Percentiles rank a stretch among this genome's conserved stretches.
phyloP scores from a whole-genome alignment of 1,140 invertebrate genomes.

The Neodiprion lecontei region DNA sequence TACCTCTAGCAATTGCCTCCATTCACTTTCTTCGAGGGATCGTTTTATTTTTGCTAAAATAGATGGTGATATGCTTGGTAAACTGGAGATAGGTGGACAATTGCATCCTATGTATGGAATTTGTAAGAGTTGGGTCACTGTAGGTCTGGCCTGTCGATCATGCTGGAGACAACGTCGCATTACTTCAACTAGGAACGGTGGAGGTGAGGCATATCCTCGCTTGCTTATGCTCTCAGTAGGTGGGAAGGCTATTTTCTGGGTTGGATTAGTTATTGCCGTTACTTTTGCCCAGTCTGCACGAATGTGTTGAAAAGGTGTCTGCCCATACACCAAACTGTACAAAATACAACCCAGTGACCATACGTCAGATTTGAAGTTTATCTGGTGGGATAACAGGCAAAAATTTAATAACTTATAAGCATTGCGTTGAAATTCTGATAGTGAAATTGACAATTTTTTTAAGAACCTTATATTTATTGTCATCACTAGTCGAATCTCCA shows the following conservation, averaged over 20 bases:
- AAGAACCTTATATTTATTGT: slow-evolving; percentile 55
- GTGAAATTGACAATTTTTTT: slow-evolving; percentile 5
- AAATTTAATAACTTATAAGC: background rate
- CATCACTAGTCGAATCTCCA: slow-evolving; percentile 51
- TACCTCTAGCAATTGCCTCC: slow-evolving; percentile 49
- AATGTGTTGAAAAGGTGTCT: slow-evolving; percentile 90
- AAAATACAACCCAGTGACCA: slow-evolving; percentile 98
- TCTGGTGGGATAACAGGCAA: slow-evolving; percentile 64
- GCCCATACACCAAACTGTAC: slow-evolving; percentile 90
- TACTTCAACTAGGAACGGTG: slow-evolving; percentile 65
- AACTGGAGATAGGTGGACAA: slow-evolving; percentile 11
- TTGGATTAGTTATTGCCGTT: slow-evolving; percentile 80
- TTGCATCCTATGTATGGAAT: slow-evolving; percentile 65
- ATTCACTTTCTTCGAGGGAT: slow-evolving; percentile 48
- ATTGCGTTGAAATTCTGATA: slow-evolving; percentile 31
- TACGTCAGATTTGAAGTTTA: slow-evolving; percentile 92
- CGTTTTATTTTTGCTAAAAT: slow-evolving; percentile 50
- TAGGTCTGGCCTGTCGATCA: slow-evolving; percentile 73
- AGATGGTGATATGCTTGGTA: slow-evolving; percentile 37
- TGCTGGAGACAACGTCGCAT: slow-evolving; percentile 74
- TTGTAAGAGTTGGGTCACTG: slow-evolving; percentile 73
- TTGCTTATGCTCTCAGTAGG: slow-evolving; percentile 46
- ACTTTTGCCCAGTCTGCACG: slow-evolving; percentile 79
- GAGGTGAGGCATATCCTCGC: slow-evolving; percentile 49
- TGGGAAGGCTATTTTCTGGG: slow-evolving; percentile 79